phyloP scores from a whole-genome alignment of 1,140 invertebrate species.

The Heliconius melpomene region DNA sequence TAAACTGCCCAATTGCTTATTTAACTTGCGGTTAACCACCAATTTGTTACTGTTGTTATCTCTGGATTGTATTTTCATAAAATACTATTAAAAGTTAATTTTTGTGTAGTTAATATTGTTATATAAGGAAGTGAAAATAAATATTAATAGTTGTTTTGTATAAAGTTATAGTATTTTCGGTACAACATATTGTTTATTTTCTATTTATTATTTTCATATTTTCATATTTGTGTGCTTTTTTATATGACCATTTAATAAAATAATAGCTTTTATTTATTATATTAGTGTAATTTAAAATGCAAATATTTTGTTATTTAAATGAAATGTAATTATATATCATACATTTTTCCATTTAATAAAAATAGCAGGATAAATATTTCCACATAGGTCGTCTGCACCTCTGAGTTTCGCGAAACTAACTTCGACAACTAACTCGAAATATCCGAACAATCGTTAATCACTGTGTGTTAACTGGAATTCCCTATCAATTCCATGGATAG shows the following conservation, averaged over 20 bases:
- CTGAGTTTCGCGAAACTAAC: neutral
- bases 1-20: slow-evolving; percentile 36
- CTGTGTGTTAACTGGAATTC: neutral
- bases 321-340: neutral
- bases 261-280: too few relatives aligned
- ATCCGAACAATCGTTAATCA: slow-evolving; percentile 4
- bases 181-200: too few relatives aligned
- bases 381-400: neutral
- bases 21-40: slow-evolving; percentile 25
- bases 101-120: too few relatives aligned
- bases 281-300: too few relatives aligned
- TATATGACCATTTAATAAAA: too few relatives aligned
- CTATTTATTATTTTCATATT: too few relatives aligned
- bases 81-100: neutral
- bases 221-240: too few relatives aligned
- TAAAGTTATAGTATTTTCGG: too few relatives aligned
- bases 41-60: slow-evolving; percentile 6
- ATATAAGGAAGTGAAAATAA: too few relatives aligned
- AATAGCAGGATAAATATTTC: neutral
- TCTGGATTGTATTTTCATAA: neutral
- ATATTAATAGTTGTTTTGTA: too few relatives aligned
- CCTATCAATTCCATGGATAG: slow-evolving; percentile 20
- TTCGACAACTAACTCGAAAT: neutral
- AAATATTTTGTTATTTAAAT: too few relatives aligned
- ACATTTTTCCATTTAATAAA: neutral